Conservation (phyloP, 2,888 invertebrate genomes). For the Abscondita cerata region DNA sequence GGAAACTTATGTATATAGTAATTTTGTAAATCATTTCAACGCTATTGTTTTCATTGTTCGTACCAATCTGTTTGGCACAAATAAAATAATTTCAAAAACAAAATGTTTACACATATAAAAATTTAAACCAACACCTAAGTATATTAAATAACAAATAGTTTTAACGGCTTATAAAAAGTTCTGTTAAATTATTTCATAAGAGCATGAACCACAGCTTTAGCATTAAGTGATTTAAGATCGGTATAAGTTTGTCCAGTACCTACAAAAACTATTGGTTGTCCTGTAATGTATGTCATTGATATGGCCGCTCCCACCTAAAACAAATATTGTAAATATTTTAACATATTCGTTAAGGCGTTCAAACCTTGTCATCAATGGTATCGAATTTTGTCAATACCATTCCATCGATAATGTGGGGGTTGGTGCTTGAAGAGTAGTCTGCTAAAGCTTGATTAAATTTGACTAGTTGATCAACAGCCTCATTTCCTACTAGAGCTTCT, state of each 20-base stretch:
- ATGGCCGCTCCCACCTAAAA: constrained; percentile 92
- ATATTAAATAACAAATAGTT: not conserved
- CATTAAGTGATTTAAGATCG: constrained; percentile 95
- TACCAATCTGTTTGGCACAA: too few species aligned
- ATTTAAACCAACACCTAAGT: not conserved
- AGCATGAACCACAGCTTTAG: constrained; percentile 94
- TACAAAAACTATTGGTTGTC: constrained; percentile 98
- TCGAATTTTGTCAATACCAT: constrained; percentile 99
- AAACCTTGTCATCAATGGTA: constrained; percentile 97
- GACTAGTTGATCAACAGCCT: constrained; percentile 98
- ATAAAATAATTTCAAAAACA: too few species aligned
- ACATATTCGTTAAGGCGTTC: too few species aligned
- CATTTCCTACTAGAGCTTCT: constrained; percentile 99
- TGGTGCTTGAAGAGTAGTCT: constrained; percentile 77
- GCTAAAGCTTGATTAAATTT: constrained; percentile 99
- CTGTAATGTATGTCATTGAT: constrained; percentile 99
- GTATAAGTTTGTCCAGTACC: constrained; percentile 99
- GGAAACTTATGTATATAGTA: not conserved
- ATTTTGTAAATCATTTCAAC: not conserved
- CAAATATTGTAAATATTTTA: constrained; percentile 19
- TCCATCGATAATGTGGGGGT: constrained; percentile 94
- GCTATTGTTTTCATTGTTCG: not conserved
- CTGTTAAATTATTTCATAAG: constrained; percentile 80
- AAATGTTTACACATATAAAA: constrained; percentile 1
- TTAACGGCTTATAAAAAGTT: not conserved